phyloP scores from a whole-genome alignment of 2,888 invertebrate species.

The Apotomis turbidana region DNA sequence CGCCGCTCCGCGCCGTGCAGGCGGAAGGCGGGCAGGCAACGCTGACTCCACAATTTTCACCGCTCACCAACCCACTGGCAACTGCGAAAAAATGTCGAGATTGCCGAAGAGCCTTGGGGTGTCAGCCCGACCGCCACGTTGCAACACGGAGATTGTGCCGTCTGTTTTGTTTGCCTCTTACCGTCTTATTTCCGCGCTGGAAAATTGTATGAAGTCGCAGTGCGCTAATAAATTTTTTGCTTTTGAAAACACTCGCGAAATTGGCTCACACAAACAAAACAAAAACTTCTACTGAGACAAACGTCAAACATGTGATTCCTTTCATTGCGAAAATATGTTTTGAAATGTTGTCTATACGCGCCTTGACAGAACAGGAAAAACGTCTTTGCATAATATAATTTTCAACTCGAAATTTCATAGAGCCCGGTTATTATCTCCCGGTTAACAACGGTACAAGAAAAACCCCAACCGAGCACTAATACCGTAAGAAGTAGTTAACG shows the following conservation, averaged over 20 bases:
- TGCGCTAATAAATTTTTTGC: conserved; percentile 68
- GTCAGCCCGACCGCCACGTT: conserved; percentile 77
- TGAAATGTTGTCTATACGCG: conserved; percentile 3
- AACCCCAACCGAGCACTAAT: conserved; percentile 52
- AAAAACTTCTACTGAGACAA: conserved; percentile 19
- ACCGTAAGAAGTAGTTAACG: conserved; percentile 66
- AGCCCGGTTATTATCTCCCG: conserved; percentile 15
- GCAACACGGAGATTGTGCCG: conserved; percentile 79
- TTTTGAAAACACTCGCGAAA: conserved; percentile 62
- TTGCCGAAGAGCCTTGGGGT: conserved; percentile 76
- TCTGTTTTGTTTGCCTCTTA: conserved; percentile 79
- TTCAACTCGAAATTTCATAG: conserved; percentile 9
- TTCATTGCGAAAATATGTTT: conserved; percentile 1
- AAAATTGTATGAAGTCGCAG: conserved; percentile 73
- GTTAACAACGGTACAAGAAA: conserved; percentile 43
- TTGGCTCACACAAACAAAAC: conserved; percentile 46
- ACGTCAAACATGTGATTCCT: conserved; percentile 5
- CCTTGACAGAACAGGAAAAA: conserved; percentile 8
- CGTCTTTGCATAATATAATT: conserved; percentile 18
- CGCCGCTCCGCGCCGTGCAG: conserved; percentile 17
- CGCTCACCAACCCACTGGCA: conserved; percentile 60
- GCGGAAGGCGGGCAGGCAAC: conserved; percentile 41
- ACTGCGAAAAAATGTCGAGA: conserved; percentile 77
- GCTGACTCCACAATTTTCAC: conserved; percentile 77
- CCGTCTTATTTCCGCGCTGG: conserved; percentile 75